Percentiles rank a stretch among this genome's conserved stretches.
phyloP scores from a whole-genome alignment of 2,888 invertebrate species.

The Sinotaia quadrata region DNA sequence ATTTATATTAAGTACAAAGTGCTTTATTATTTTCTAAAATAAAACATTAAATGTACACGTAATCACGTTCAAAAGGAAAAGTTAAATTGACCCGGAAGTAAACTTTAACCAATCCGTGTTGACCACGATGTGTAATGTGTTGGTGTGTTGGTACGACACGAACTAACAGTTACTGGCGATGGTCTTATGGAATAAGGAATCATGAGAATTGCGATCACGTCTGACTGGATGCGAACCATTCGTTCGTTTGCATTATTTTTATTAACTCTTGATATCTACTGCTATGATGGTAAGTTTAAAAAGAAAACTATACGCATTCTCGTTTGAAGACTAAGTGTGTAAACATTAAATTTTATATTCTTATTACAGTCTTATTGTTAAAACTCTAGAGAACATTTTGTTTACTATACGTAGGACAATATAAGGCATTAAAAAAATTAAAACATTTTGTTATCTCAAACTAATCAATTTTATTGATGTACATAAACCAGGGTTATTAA shows the following conservation, averaged over 20 bases:
- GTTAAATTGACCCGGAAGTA: conserved; percentile 54
- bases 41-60: conserved; percentile 18
- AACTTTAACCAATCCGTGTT: conserved; percentile 50
- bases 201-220: conserved; percentile 23
- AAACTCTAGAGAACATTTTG: no score
- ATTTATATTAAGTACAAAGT: background rate
- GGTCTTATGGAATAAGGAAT: background rate
- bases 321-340: no score
- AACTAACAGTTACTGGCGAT: conserved; percentile 2
- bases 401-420: no score
- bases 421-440: no score
- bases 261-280: conserved; percentile 40
- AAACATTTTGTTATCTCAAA: no score
- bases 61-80: background rate
- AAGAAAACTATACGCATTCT: no score
- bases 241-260: conserved; percentile 41
- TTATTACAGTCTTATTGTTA: no score
- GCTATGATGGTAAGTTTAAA: conserved; percentile 37
- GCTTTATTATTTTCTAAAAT: no score
- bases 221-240: conserved; percentile 37
- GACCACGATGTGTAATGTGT: conserved; percentile 50
- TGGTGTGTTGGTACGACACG: conserved; percentile 16
- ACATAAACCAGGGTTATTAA: no score
- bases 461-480: no score
- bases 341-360: no score